Evolutionary conservation across 2,113 vertebrate species (phyloP).

Genomic region (Protobothrops mucrosquamatus): DNA sequence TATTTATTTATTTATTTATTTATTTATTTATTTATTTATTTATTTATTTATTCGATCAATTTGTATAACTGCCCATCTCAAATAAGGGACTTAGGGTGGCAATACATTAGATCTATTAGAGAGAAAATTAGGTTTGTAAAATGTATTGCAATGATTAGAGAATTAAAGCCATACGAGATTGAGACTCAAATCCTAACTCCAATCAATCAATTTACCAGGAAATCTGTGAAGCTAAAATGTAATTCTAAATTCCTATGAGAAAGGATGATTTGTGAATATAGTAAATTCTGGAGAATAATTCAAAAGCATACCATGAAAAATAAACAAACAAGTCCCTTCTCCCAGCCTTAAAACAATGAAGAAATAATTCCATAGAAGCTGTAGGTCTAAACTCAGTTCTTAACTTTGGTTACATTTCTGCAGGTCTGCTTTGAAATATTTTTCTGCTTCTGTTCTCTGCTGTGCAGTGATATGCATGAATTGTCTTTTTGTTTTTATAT

Average conservation of each 20-base stretch:
- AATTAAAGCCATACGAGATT: neutral
- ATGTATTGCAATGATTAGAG: neutral
- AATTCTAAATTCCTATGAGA: neutral
- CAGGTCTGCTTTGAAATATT: constrained; percentile 41
- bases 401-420: constrained; percentile 1
- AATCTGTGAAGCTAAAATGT: neutral
- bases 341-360: neutral
- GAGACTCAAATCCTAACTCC: neutral
- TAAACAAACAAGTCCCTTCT: neutral
- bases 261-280: neutral
- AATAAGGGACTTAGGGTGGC: no score
- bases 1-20: no score
- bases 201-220: neutral
- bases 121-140: neutral
- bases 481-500: constrained; percentile 65
- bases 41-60: no score
- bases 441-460: constrained; percentile 40
- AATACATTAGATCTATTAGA: neutral
- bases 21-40: no score
- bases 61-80: no score
- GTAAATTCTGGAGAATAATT: neutral
- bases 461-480: constrained; percentile 61
- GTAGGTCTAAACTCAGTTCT: constrained; percentile 4
- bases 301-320: neutral
- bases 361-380: neutral